Conservation (phyloP, 2,888 invertebrate species). For the Dyspetes luteomarginatus region DNA sequence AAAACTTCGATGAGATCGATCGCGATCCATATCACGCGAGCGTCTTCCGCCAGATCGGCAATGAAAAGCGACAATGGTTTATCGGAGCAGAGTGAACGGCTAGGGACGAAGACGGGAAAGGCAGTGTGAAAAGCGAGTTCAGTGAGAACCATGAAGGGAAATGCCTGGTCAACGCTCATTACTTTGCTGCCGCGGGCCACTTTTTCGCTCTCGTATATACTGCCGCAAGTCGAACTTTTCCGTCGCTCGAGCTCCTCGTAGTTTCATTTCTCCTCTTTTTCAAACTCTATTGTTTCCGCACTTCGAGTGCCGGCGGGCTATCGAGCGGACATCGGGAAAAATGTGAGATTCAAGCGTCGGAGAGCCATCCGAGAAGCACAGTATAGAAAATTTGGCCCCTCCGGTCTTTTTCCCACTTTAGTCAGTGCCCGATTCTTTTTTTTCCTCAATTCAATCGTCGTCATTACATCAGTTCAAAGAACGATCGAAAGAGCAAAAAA, state of each 20-base stretch:
- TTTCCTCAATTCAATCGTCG: slow-evolving; percentile 36
- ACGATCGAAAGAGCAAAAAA: slow-evolving; percentile 3
- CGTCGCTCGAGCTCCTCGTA: slow-evolving; percentile 13
- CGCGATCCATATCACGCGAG: neutral
- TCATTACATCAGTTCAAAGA: slow-evolving; percentile 28
- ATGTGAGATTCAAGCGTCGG: slow-evolving; percentile 46
- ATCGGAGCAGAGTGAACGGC: neutral
- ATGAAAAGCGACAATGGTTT: slow-evolving; percentile 18
- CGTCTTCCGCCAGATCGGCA: slow-evolving; percentile 15
- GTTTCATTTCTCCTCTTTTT: slow-evolving; percentile 31
- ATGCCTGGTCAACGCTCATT: slow-evolving; percentile 65
- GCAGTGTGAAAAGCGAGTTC: neutral
- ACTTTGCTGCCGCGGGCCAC: slow-evolving; percentile 60
- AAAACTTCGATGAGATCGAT: slow-evolving; percentile 35
- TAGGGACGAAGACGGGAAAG: slow-evolving; percentile 20
- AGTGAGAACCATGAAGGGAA: slow-evolving; percentile 5
- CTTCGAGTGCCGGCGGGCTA: slow-evolving; percentile 44
- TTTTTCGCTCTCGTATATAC: slow-evolving; percentile 36
- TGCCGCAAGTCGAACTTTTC: slow-evolving; percentile 45
- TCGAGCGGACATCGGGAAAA: slow-evolving; percentile 39
- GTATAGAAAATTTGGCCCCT: slow-evolving; percentile 46
- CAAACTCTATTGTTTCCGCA: slow-evolving; percentile 58
- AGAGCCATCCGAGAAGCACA: slow-evolving; percentile 28
- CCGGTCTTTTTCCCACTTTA: slow-evolving; percentile 41
- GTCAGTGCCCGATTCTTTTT: slow-evolving; percentile 32